Conservation (phyloP, 2,888 invertebrate species). For the Cordilura impudica region DNA sequence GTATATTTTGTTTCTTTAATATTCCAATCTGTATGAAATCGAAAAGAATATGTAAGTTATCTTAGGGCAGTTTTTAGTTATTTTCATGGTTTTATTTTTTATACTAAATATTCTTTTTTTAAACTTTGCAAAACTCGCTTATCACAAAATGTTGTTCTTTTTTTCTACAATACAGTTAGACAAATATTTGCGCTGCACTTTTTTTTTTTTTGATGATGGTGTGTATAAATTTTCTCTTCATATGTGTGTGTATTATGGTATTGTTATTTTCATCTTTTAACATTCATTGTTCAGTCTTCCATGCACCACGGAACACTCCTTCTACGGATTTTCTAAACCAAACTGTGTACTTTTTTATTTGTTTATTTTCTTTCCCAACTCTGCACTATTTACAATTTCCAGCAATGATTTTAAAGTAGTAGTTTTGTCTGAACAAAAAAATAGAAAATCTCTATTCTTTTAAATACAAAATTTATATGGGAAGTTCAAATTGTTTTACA, state of each 20-base stretch:
- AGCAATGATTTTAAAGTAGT: constrained; percentile 30
- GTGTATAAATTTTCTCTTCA: constrained; percentile 17
- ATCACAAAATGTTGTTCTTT: background rate
- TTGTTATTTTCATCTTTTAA: constrained; percentile 26
- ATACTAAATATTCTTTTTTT: background rate
- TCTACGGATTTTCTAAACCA: constrained; percentile 32
- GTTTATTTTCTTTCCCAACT: background rate
- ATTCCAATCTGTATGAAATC: background rate
- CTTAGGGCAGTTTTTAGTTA: background rate
- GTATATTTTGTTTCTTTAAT: background rate
- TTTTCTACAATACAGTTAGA: constrained; percentile 39
- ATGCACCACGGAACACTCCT: constrained; percentile 7
- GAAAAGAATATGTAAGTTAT: background rate
- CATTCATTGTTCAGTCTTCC: constrained; percentile 15
- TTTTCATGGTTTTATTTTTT: background rate
- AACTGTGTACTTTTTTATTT: background rate
- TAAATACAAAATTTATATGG: too few species aligned
- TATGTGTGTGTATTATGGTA: background rate
- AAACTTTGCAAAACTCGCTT: background rate
- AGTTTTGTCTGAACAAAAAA: background rate
- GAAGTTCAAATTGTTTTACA: too few species aligned
- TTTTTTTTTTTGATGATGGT: constrained; percentile 1
- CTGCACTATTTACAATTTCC: constrained; percentile 28
- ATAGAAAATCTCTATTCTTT: background rate
- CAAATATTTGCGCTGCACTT: constrained; percentile 40